Conservation (phyloP, 2,888 invertebrate species). For the Anthophora plumipes region DNA sequence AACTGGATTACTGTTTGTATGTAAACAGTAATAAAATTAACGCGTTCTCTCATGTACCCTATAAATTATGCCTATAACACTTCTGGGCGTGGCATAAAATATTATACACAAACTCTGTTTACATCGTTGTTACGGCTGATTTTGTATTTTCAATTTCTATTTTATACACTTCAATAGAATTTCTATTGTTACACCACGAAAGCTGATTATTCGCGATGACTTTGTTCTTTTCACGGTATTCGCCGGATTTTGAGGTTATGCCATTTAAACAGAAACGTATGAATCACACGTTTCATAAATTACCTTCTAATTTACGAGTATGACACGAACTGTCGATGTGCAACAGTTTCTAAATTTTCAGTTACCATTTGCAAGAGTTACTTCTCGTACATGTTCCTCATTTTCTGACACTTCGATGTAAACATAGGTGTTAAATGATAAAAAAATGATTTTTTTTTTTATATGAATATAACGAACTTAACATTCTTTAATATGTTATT, state of each 20-base stretch:
- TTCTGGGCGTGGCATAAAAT: constrained; percentile 72
- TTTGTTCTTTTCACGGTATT: background rate
- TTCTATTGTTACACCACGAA: no score
- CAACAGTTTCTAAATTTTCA: background rate
- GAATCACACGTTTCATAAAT: no score
- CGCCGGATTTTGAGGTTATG: constrained; percentile 20
- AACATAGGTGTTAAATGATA: background rate
- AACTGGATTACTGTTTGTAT: background rate
- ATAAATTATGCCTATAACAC: constrained; percentile 15
- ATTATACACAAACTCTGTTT: constrained; percentile 13
- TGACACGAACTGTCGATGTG: no score
- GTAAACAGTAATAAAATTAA: constrained; percentile 4
- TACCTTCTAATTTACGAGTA: background rate
- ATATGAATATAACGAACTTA: background rate
- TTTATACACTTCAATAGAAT: background rate
- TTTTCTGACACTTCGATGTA: background rate
- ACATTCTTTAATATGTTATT: constrained; percentile 1
- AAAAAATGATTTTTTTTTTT: background rate
- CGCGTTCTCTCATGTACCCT: background rate
- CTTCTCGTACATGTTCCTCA: background rate
- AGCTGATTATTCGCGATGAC: background rate
- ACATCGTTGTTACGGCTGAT: background rate
- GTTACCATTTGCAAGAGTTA: background rate
- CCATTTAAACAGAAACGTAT: background rate
- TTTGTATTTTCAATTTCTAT: background rate